Evolutionary conservation across 2,797 vertebrate species (phyloP).

Genomic region (Podarcis lilfordi): DNA sequence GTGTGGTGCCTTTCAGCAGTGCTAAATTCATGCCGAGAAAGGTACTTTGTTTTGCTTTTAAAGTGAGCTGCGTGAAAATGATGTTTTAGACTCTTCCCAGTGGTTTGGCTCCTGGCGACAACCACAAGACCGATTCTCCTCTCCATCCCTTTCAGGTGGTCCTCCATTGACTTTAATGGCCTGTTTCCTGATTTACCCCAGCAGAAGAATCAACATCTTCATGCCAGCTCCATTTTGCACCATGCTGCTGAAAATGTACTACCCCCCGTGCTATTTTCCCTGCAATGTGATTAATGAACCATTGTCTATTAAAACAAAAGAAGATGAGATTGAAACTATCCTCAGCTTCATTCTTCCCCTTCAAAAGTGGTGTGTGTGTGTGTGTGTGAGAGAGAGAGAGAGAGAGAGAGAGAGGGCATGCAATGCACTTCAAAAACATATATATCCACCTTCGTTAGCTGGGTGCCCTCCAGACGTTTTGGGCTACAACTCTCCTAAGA

Average conservation of each 20-base stretch:
- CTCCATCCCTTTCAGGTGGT: background rate
- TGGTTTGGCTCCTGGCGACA: fast-evolving
- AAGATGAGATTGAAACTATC: fast-evolving
- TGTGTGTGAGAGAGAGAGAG: background rate
- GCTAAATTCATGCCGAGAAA: background rate
- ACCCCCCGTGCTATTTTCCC: background rate
- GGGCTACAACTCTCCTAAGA: no score
- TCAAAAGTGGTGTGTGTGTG: background rate
- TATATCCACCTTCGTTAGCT: background rate
- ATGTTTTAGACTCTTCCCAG: background rate
- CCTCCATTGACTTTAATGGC: background rate
- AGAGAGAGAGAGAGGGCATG: background rate
- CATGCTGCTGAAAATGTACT: background rate
- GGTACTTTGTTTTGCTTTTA: slow-evolving; percentile 2
- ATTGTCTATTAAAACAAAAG: background rate
- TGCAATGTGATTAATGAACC: background rate
- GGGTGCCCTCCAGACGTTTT: no score
- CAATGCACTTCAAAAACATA: background rate
- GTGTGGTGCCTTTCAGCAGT: background rate
- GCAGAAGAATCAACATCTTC: background rate
- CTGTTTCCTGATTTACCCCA: background rate
- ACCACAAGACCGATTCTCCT: background rate
- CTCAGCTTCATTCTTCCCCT: background rate
- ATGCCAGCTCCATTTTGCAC: background rate
- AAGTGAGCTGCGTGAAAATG: background rate